A percentile compares a stretch with the other conserved stretches of the same genome.
Evolutionary conservation across 2,797 vertebrate species (phyloP).

Genomic region (Periparus ater): DNA sequence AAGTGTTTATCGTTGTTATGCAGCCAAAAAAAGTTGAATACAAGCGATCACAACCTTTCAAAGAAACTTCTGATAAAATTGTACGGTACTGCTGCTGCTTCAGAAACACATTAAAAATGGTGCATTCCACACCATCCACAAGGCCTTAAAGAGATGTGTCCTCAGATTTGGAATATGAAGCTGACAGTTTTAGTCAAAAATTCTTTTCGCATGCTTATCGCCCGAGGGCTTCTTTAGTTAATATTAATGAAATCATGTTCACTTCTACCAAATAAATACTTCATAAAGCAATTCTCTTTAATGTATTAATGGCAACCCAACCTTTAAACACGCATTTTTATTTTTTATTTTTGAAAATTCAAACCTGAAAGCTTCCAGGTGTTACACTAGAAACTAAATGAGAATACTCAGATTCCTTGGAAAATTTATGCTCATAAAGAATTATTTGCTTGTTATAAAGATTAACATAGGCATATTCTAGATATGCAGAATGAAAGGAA

Average conservation of each 20-base stretch:
- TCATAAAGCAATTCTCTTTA: neutral
- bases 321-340: neutral
- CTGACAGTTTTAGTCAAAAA: neutral
- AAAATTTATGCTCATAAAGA: constrained; percentile 13
- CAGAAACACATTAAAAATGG: neutral
- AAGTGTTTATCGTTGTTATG: neutral
- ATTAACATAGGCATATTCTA: neutral
- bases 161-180: neutral
- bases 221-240: neutral
- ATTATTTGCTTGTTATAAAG: neutral
- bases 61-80: neutral
- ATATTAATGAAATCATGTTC: neutral
- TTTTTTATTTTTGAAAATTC: constrained; percentile 11
- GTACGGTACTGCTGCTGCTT: neutral
- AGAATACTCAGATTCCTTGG: neutral
- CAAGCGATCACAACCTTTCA: neutral
- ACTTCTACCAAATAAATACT: constrained; percentile 24
- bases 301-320: neutral
- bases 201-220: neutral
- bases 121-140: neutral
- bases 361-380: constrained; percentile 16
- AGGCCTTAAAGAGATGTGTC: neutral
- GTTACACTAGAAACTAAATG: neutral
- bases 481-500: neutral
- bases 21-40: neutral